A percentile compares a stretch with the other conserved stretches of the same genome.
Conservation (phyloP, 2,888 invertebrate species). For the Lithophane semibrunnea region DNA sequence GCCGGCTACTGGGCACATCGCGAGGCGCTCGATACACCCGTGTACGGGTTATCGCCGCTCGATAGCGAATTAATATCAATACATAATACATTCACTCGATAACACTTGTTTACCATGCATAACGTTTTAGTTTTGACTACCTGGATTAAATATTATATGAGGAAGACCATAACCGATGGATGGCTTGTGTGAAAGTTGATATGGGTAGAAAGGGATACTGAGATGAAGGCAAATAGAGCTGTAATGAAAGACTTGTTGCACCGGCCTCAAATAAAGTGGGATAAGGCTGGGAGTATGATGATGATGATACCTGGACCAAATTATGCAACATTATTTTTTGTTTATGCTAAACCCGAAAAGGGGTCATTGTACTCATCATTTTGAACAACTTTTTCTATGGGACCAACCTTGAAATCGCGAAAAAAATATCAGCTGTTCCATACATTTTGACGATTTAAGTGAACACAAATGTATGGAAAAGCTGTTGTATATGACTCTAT, state of each 20-base stretch:
- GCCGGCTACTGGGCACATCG: constrained; percentile 56
- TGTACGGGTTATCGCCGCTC: constrained; percentile 59
- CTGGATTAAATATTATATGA: constrained; percentile 35
- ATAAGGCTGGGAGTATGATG: background rate
- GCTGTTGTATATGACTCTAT: background rate
- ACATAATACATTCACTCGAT: constrained; percentile 62
- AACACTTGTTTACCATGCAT: constrained; percentile 63
- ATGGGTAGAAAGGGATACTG: background rate
- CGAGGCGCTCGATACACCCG: constrained; percentile 49
- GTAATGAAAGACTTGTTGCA: background rate
- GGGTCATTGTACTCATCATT: too few relatives aligned
- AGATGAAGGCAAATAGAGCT: background rate
- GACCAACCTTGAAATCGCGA: too few relatives aligned
- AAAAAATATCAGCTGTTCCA: too few relatives aligned
- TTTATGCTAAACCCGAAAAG: too few relatives aligned
- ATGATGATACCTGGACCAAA: constrained; percentile 3
- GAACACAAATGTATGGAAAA: too few relatives aligned
- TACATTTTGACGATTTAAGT: too few relatives aligned
- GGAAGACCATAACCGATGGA: background rate
- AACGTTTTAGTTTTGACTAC: constrained; percentile 36
- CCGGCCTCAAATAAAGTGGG: too few relatives aligned
- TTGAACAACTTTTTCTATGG: too few relatives aligned
- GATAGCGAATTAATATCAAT: constrained; percentile 63
- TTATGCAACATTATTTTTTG: too few relatives aligned
- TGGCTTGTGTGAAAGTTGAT: background rate